Evolutionary conservation across 2,113 vertebrate genomes (phyloP), one percentile per base, ranked within the genome.

Genomic region (Felis chaus): DNA sequence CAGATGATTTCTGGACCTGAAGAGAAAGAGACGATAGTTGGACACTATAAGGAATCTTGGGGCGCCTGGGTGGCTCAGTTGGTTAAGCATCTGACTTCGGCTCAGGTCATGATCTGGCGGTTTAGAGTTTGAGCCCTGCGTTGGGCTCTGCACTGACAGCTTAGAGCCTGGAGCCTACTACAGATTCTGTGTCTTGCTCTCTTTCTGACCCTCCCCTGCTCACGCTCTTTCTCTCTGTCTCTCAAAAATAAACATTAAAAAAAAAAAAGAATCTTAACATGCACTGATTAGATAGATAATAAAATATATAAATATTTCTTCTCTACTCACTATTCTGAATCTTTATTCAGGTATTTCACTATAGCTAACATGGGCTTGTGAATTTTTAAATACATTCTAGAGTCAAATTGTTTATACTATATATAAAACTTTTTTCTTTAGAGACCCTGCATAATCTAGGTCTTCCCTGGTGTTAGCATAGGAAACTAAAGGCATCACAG

Each of bases 351-450:
- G 82, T 66, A 89, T 78, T 16, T 61, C 16, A 79, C 23, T n/a
- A 66, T 55, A 82, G 29, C 39, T 55, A 39, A 55, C 5, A n/a
- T 21, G 14, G 19, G 7, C 7, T 71, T 91, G 4, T 27, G 29
- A 80, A 90, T 85, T 96, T 92, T 85, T 55, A 91, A 97, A 85
- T 65, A 69, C 1, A 80, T 68, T 91, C 87, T 82, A 88, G 92
- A 48, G 31, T 91, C 63, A 78, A 78, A 81, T 81, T 90, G 7
- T 92, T 91, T 79, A 53, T 79, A 68, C 69, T 41, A 4, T 68
- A 39, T 73, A 81, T 84, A 69, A 61, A 82, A 73, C 50, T 0
- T 53, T 57, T 90, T 83, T 63, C 4, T 31, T 25, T 25, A 57
- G n/a, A 78, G 14, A 19, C n/a, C 27, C 29, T 41, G 7, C 1